Evolutionary conservation across 2,888 invertebrate species (phyloP), one percentile per base, ranked within the genome.

Genomic region (Melipona beecheii): DNA sequence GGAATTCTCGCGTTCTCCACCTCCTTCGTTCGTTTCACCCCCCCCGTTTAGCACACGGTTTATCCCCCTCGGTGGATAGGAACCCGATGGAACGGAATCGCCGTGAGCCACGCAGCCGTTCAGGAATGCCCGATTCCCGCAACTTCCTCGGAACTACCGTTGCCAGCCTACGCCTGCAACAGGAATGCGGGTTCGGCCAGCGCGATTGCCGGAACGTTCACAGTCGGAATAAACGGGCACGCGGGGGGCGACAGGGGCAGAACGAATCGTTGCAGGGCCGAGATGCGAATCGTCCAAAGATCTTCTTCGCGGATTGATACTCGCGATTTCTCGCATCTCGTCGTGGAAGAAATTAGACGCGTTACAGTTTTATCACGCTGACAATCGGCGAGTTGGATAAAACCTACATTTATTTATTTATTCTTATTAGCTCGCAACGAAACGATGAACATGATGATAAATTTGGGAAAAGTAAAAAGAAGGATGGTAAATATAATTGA

Each of bases 61-160:
- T 31, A 50, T 56, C 60, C 3, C 0, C 19, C 52, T 43, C 76
- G 43, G 43, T 2, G 43, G 78, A 75, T 82, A 72, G 83, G 83
- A 75, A 62, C n/a, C 27, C 73, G 80, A 84, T 77, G 27, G 70
- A 75, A 83, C 75, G 76, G 80, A 84, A 74, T 65, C 73, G 24
- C n/a, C 62, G 36, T 56, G 66, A 49, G 50, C 52, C 80, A 50
- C 73, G 71, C 71, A 62, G 76, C 73, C 56, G 50, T 69, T 62
- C 70, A 71, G 84, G 85, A 80, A 85, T 85, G 85, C 54, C 9
- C 84, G 77, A 84, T 84, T 84, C 74, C 68, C 60, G 79, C 75
- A 84, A 84, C 83, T 84, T 84, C 75, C 78, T 68, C 84, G 83
- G 70, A 84, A 83, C 78, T 74, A 84, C 62, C 73, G 83, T 78